Evolutionary conservation across 2,888 invertebrate genomes (phyloP), one percentile per base, ranked within the genome.

Genomic region (Diaphora mendica): DNA sequence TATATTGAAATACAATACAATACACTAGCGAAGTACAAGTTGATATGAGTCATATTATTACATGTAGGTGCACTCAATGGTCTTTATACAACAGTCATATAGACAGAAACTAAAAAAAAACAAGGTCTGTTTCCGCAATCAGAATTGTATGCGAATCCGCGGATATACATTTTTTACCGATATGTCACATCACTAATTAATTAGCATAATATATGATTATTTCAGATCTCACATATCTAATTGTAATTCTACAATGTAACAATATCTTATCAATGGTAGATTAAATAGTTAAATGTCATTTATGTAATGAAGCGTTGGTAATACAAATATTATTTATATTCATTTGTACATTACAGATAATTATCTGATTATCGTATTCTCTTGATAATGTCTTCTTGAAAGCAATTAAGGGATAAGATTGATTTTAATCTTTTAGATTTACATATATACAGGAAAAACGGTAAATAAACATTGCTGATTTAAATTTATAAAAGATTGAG

Each of bases 191-290:
- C 51, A 51, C 51, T 51, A 51, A 51, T 51, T 23, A 51, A 51
- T 51, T 51, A 51, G 23, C 23, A 15, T n/a, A n/a, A n/a, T n/a
- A n/a, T 30, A 30, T 62, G 15, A 26, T 62, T 26, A 30, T 62
- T 59, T 30, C 26, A 35, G 64, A 39, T 65, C 23, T 65, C 39
- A 1, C 30, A 20, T 42, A 59, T 15, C 13, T 48, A 44, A 30
- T 42, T 62, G 30, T 48, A n/a, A 44, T 42, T 62, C 59, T 44
- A 65, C n/a, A 8, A 35, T 64, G 33, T n/a, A 20, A 20, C n/a
- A 33, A 17, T 65, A 65, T 71, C 65, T 64, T 71, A 65, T 65
- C 64, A 66, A 15, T n/a, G 30, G n/a, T 23, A 42, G 68, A 42
- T 68, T 67, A 68, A 72, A 55, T 44, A 42, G 17, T 39, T 30